Conservation (phyloP, 1,140 invertebrate genomes). For the Panagrolaimus sp. region DNA sequence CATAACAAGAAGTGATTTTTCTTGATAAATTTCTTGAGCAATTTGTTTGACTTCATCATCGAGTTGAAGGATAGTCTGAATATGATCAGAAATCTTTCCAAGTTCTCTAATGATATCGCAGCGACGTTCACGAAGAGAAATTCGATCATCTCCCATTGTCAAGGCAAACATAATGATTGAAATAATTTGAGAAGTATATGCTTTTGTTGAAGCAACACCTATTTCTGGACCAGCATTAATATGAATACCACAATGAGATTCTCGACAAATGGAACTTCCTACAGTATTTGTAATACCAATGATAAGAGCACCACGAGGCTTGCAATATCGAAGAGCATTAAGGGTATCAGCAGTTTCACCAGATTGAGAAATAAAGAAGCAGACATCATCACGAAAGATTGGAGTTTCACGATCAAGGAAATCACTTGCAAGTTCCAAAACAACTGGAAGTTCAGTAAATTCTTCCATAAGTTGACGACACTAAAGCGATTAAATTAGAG, state of each 20-base stretch:
- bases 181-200: conserved; percentile 98
- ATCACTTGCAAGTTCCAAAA: conserved; percentile 96
- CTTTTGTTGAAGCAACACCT: conserved; percentile 98
- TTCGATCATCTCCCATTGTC: conserved; percentile 93
- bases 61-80: conserved; percentile 70
- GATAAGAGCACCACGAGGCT: conserved; percentile 87
- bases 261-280: conserved; percentile 97
- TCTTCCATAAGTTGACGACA: conserved; percentile 94
- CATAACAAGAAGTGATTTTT: conserved; percentile 94
- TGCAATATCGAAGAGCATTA: conserved; percentile 85
- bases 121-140: conserved; percentile 78
- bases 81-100: conserved; percentile 71
- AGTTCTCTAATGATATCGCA: conserved; percentile 81
- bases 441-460: conserved; percentile 93
- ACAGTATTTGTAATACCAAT: conserved; percentile 98
- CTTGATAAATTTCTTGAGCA: conserved; percentile 84
- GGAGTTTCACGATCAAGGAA: conserved; percentile 95
- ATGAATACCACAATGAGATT: conserved; percentile 97
- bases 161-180: conserved; percentile 97
- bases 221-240: conserved; percentile 99
- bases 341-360: conserved; percentile 97
- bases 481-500: conserved; percentile 47
- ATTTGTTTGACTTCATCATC: conserved; percentile 79
- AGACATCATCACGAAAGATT: conserved; percentile 97
- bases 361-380: conserved; percentile 97